These are phyloP conservation scores for Fratercula arctica DNA, from an alignment of 2,797 vertebrate genomes.

Conservation along the genomic window DNA sequence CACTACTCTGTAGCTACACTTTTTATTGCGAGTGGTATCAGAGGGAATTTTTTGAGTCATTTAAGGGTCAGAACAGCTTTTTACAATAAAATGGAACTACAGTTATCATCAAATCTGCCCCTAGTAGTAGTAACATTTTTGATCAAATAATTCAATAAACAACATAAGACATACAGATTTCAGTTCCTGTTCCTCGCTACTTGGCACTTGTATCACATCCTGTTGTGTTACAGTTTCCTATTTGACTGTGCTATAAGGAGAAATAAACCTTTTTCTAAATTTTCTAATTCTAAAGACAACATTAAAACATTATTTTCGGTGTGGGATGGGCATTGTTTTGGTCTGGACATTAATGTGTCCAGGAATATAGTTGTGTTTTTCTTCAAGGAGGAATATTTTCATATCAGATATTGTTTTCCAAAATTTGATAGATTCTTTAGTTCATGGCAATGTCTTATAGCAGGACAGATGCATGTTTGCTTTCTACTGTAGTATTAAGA, in stretches of 20 bases:
- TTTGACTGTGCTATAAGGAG: neutral
- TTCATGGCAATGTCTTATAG: neutral
- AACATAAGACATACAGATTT: neutral
- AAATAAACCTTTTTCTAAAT: neutral
- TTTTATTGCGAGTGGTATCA: neutral
- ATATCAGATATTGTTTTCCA: neutral
- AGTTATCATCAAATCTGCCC: neutral
- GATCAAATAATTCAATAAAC: constrained; percentile 37
- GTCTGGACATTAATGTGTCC: neutral
- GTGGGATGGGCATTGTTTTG: neutral
- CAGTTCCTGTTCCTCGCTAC: constrained; percentile 46
- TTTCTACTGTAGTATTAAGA: neutral
- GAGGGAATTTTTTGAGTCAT: neutral
- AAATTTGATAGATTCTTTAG: neutral
- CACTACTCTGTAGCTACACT: neutral
- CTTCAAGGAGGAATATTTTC: neutral
- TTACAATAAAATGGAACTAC: neutral
- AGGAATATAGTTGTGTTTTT: neutral
- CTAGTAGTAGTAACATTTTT: neutral
- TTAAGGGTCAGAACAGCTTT: neutral
- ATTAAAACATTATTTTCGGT: neutral
- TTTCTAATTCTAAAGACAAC: neutral
- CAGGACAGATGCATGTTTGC: neutral
- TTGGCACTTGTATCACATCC: constrained; percentile 2
- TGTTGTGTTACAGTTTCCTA: neutral